Evolutionary conservation across 2,113 vertebrate genomes (phyloP).

Genomic region (Platichthys stellatus): DNA sequence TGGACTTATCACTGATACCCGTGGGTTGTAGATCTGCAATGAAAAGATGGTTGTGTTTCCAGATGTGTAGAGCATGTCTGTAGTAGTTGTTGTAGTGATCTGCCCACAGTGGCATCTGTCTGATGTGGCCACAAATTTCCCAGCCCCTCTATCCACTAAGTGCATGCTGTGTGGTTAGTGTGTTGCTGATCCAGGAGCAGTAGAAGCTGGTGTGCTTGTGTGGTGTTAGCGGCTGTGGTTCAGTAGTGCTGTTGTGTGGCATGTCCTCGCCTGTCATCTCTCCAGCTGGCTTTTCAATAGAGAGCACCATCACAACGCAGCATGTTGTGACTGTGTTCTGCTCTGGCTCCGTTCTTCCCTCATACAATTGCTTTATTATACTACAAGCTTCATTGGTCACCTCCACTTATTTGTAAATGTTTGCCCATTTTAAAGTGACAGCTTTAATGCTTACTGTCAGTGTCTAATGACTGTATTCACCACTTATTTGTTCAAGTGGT

Average conservation of each 20-base stretch:
- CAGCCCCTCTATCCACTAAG: slow-evolving; percentile 19
- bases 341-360: neutral
- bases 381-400: too few relatives aligned
- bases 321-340: neutral
- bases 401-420: too few relatives aligned
- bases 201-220: too few relatives aligned
- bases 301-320: neutral
- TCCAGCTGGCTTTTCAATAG: too few relatives aligned
- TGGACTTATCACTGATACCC: slow-evolving; percentile 18
- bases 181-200: slow-evolving; percentile 1
- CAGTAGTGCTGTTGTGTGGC: too few relatives aligned
- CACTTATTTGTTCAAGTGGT: too few relatives aligned
- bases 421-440: neutral
- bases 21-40: slow-evolving; percentile 14
- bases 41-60: neutral
- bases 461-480: too few relatives aligned
- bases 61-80: slow-evolving; percentile 35
- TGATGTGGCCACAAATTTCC: neutral
- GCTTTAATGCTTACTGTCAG: neutral
- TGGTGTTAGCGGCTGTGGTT: too few relatives aligned
- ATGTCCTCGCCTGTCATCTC: too few relatives aligned
- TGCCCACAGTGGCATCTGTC: neutral
- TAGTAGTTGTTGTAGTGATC: slow-evolving; percentile 2
- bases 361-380: too few relatives aligned
- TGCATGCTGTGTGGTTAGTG: slow-evolving; percentile 39